Percentiles rank a stretch among this genome's conserved stretches.
phyloP scores from a whole-genome alignment of 1,140 invertebrate species.

The Chelonus insularis region DNA sequence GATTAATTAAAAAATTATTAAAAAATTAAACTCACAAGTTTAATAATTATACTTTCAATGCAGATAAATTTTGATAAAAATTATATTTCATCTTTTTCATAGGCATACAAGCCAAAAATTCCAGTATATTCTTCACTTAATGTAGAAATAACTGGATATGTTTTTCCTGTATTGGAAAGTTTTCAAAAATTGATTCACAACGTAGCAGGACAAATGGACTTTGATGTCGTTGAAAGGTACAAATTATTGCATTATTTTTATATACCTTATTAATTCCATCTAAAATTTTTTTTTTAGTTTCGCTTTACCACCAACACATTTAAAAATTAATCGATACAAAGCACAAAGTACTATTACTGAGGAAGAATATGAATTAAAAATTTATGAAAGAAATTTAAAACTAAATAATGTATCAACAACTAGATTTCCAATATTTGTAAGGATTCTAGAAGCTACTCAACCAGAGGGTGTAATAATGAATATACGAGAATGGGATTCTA shows the following conservation, averaged over 20 bases:
- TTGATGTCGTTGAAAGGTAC: conserved; percentile 79
- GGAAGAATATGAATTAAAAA: conserved; percentile 70
- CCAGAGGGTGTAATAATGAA: conserved; percentile 75
- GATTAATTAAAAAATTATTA: no score
- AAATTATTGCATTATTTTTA: conserved; percentile 19
- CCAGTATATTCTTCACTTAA: conserved; percentile 76
- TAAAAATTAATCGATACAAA: conserved; percentile 72
- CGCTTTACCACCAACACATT: conserved; percentile 70
- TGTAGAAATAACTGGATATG: conserved; percentile 80
- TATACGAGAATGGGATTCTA: conserved; percentile 64
- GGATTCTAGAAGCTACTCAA: conserved; percentile 70
- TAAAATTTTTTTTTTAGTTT: conserved; percentile 63
- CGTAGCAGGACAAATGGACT: conserved; percentile 71
- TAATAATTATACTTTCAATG: no score
- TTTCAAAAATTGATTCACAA: conserved; percentile 78
- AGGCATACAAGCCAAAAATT: conserved; percentile 68
- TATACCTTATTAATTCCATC: conserved; percentile 30
- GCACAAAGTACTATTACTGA: conserved; percentile 68
- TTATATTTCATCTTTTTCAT: conserved; percentile 35
- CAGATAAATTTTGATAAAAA: not conserved
- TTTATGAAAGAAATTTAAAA: conserved; percentile 80
- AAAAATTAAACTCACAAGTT: no score
- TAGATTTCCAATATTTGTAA: conserved; percentile 66
- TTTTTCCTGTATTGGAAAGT: conserved; percentile 78
- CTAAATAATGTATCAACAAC: conserved; percentile 64